These are phyloP conservation scores for Lamellibrachia columna DNA, from an alignment of 2,888 invertebrate genomes.

Conservation along the genomic window DNA sequence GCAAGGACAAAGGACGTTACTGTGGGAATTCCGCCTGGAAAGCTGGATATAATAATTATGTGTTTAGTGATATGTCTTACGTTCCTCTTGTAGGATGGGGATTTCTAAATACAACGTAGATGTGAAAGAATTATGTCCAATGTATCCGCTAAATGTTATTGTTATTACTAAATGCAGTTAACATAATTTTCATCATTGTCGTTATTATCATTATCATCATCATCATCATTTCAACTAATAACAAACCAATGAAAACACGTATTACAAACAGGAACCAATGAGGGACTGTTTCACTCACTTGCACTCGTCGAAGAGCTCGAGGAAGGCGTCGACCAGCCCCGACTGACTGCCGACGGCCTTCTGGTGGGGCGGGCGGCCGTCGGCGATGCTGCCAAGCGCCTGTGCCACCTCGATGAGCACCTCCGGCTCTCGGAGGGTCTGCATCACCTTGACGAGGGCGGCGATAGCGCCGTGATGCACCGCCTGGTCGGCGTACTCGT, in stretches of 20 bases:
- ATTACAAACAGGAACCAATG: background rate
- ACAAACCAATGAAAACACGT: background rate
- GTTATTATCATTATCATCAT: too few relatives aligned
- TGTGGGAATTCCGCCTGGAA: too few relatives aligned
- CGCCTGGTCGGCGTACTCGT: slow-evolving; percentile 53
- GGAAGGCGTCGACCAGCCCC: slow-evolving; percentile 64
- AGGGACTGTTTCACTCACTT: slow-evolving; percentile 27
- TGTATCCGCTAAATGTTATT: too few relatives aligned
- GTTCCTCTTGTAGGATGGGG: too few relatives aligned
- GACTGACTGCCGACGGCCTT: slow-evolving; percentile 48
- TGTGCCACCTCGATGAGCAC: slow-evolving; percentile 55
- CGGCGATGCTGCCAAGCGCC: slow-evolving; percentile 55
- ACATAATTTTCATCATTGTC: background rate
- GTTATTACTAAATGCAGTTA: background rate
- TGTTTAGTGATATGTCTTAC: too few relatives aligned
- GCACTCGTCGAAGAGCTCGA: slow-evolving; percentile 51
- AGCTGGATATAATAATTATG: too few relatives aligned
- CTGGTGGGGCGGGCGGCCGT: slow-evolving; percentile 48
- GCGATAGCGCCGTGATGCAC: slow-evolving; percentile 56
- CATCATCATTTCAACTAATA: background rate
- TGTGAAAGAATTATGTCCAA: too few relatives aligned
- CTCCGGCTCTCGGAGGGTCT: slow-evolving; percentile 51
- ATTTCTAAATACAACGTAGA: too few relatives aligned
- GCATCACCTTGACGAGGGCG: slow-evolving; percentile 51
- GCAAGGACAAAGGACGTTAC: too few relatives aligned